Conservation (phyloP, 2,888 invertebrate genomes). For the Xestia c-nigrum region DNA sequence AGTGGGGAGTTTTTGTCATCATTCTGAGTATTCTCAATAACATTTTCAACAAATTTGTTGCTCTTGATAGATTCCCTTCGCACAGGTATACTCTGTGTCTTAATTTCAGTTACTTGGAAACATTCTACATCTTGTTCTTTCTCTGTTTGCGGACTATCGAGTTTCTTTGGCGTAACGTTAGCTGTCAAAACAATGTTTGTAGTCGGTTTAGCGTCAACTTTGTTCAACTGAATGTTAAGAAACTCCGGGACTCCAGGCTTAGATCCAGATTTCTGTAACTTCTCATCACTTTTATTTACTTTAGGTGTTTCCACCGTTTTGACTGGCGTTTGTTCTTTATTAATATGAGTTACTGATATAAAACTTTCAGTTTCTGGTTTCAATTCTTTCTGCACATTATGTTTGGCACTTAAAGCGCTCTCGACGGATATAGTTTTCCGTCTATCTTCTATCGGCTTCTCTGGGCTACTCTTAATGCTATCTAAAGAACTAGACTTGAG, state of each 20-base stretch:
- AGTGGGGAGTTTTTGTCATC: slow-evolving; percentile 79
- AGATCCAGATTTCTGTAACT: slow-evolving; percentile 75
- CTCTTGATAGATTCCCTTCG: slow-evolving; percentile 75
- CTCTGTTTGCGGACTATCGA: slow-evolving; percentile 81
- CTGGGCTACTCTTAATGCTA: slow-evolving; percentile 90
- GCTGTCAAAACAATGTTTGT: slow-evolving; percentile 92
- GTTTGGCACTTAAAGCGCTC: slow-evolving; percentile 81
- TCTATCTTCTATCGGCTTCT: slow-evolving; percentile 85
- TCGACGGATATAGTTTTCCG: slow-evolving; percentile 89
- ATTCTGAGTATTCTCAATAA: slow-evolving; percentile 70
- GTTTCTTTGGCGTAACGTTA: slow-evolving; percentile 89
- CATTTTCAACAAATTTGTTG: slow-evolving; percentile 75
- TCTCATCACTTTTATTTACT: slow-evolving; percentile 83
- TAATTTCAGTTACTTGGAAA: slow-evolving; percentile 75
- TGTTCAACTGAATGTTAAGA: slow-evolving; percentile 93
- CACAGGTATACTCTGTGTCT: slow-evolving; percentile 69
- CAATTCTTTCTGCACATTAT: slow-evolving; percentile 73
- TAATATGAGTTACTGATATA: slow-evolving; percentile 90
- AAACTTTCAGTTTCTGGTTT: slow-evolving; percentile 85
- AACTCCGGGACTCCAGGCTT: slow-evolving; percentile 92
- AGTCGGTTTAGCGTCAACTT: slow-evolving; percentile 91
- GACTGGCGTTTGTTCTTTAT: slow-evolving; percentile 83
- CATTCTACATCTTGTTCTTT: slow-evolving; percentile 76
- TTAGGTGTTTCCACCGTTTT: slow-evolving; percentile 76
- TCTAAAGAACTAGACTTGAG: slow-evolving; percentile 90